Percentiles rank a stretch among this genome's conserved stretches.
phyloP scores from a whole-genome alignment of 1,140 invertebrate genomes.

The Rhyacophila brunnea region DNA sequence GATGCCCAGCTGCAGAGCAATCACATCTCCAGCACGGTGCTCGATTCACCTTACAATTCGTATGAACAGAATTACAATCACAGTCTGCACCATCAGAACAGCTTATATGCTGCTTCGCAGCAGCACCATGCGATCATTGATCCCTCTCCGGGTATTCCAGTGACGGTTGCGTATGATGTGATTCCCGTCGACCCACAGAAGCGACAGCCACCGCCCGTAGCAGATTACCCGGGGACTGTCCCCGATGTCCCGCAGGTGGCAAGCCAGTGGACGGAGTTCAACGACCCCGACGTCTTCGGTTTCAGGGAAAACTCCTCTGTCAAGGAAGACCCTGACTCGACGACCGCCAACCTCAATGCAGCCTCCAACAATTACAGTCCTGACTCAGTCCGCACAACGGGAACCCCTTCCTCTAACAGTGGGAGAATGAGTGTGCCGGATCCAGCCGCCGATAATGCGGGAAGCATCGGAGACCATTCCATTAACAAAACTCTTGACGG shows the following conservation, averaged over 20 bases:
- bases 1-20: slow-evolving; percentile 76
- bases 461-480: slow-evolving; percentile 9
- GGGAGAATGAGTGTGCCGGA: slow-evolving; percentile 23
- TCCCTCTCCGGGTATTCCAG: slow-evolving; percentile 40
- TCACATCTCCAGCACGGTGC: slow-evolving; percentile 76
- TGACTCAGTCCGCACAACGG: slow-evolving; percentile 40
- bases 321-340: slow-evolving; percentile 68
- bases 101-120: slow-evolving; percentile 45
- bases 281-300: slow-evolving; percentile 45
- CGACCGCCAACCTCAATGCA: slow-evolving; percentile 55
- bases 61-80: slow-evolving; percentile 51
- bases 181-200: slow-evolving; percentile 43
- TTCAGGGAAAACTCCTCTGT: slow-evolving; percentile 44
- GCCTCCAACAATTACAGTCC: slow-evolving; percentile 52
- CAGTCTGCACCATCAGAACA: slow-evolving; percentile 48
- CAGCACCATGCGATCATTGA: slow-evolving; percentile 39
- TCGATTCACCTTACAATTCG: slow-evolving; percentile 67
- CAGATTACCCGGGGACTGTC: slow-evolving; percentile 36
- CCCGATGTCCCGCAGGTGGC: slow-evolving; percentile 46
- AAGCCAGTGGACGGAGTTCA: slow-evolving; percentile 58
- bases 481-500: slow-evolving; percentile 20
- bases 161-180: slow-evolving; percentile 33
- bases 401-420: slow-evolving; percentile 29
- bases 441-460: slow-evolving; percentile 14
- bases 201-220: slow-evolving; percentile 1